A percentile compares a stretch with the other conserved stretches of the same genome.
Evolutionary conservation across 2,113 vertebrate species (phyloP).

Genomic region (Centropus unirufus): DNA sequence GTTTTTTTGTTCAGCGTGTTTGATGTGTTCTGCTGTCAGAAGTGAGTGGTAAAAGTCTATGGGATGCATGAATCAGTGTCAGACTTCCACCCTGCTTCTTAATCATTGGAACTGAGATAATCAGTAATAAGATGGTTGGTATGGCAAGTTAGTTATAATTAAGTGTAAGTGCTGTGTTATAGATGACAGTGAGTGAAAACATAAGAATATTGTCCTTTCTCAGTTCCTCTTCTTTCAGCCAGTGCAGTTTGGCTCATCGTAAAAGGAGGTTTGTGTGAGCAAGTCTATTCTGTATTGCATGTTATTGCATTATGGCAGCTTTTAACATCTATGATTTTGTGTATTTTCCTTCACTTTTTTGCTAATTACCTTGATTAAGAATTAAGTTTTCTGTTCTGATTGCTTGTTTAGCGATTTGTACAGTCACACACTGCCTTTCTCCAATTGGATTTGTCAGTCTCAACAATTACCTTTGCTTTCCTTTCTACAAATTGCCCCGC

Average conservation of each 20-base stretch:
- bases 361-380: neutral
- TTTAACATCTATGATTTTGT: neutral
- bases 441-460: constrained; percentile 20
- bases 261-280: neutral
- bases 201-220: neutral
- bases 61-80: constrained; percentile 23
- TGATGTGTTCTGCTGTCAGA: neutral
- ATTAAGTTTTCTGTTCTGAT: neutral
- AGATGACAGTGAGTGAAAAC: constrained; percentile 34
- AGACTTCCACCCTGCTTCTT: constrained; percentile 28
- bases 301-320: neutral
- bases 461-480: constrained; percentile 30
- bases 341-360: neutral
- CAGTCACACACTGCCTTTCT: neutral
- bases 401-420: constrained; percentile 1
- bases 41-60: neutral
- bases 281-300: neutral
- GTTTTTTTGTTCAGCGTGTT: neutral
- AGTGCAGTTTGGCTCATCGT: neutral
- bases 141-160: constrained; percentile 48
- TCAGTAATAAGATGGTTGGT: constrained; percentile 45
- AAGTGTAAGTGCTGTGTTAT: constrained; percentile 8
- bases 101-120: constrained; percentile 49
- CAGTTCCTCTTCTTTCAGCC: neutral
- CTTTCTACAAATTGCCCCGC: constrained; percentile 20